Base-by-base conservation (phyloP, 1,140 invertebrate species). In the Drosophila obscura region DNA sequence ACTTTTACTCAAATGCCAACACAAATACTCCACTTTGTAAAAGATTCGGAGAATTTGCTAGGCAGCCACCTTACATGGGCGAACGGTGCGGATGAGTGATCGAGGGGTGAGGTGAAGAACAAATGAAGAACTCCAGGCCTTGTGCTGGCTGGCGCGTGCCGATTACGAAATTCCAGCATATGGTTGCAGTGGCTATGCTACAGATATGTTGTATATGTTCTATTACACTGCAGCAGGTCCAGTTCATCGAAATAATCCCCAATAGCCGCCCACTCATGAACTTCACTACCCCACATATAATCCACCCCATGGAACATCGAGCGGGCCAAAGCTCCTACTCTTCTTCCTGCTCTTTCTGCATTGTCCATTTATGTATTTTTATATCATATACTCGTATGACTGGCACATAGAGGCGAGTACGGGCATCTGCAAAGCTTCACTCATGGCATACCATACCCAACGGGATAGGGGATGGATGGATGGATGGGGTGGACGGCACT, bases 301-400 rank as follows among this genome's bases (percentile, higher is more conserved):
- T 76, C 73, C 72, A 44, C 8, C 35, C 6, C 13, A 15, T 5
- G 50, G 8, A 35, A 15, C 41, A 28, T 55, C 41, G 26, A 35
- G 26, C 26, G 48, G 49, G 53, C 22, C 72, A 58, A 53, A 53
- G 55, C 50, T 75, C 59, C 73, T 73, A 49, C 60, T 57, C 53
- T 48, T 52, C 55, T 75, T 66, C 67, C 63, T n/a, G n/a, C n/a
- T n/a, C n/a, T 73, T 67, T 75, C 39, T 67, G 72, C 73, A 76
- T 75, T 76, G 73, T 68, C 72, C 73, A 76, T 76, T 76, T 75
- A 71, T 75, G 72, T 76, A 75, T 75, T 76, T 75, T 76, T 75
- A 75, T 76, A 75, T 71, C 67, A 71, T 69, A 69, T 58, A 55
- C 35, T 39, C 35, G 67, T 53, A 75, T 74, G 72, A 74, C 53